phyloP scores from a whole-genome alignment of 1,140 invertebrate species.

The Dinoponera quadriceps region DNA sequence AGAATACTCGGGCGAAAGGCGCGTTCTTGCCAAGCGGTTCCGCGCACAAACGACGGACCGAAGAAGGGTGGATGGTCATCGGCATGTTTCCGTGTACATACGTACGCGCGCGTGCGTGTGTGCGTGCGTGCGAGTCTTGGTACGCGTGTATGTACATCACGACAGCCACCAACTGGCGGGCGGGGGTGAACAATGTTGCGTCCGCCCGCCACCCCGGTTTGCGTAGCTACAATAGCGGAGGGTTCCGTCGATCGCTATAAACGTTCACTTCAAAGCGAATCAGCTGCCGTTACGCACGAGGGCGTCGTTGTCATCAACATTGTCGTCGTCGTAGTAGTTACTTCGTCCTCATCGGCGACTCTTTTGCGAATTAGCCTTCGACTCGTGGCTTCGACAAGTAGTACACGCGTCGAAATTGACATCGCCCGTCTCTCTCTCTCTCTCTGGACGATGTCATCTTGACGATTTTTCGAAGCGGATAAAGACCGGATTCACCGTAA shows the following conservation, averaged over 20 bases:
- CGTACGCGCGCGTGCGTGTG: slow-evolving; percentile 10
- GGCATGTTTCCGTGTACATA: slow-evolving; percentile 57
- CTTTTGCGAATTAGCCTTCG: slow-evolving; percentile 64
- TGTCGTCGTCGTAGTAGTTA: slow-evolving; percentile 22
- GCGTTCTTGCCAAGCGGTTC: slow-evolving; percentile 20
- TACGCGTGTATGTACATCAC: neutral
- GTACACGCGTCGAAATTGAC: too few species aligned
- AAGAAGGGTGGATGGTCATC: slow-evolving; percentile 55
- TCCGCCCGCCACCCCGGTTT: slow-evolving; percentile 40
- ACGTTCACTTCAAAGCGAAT: slow-evolving; percentile 74
- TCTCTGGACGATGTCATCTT: too few species aligned
- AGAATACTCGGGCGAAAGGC: slow-evolving; percentile 59
- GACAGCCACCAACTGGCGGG: slow-evolving; percentile 15
- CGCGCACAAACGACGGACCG: neutral
- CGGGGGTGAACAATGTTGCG: slow-evolving; percentile 41
- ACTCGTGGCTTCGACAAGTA: neutral
- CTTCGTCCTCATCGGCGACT: slow-evolving; percentile 36
- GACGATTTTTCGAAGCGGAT: too few species aligned
- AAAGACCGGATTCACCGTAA: neutral
- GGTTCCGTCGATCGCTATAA: slow-evolving; percentile 61
- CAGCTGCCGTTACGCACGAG: slow-evolving; percentile 70
- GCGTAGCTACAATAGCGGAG: slow-evolving; percentile 57
- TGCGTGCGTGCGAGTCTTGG: neutral
- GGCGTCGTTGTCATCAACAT: slow-evolving; percentile 62
- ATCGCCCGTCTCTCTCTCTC: too few species aligned